Conservation (phyloP, 2,888 invertebrate species). For the Chaetogeoica ovagalla region DNA sequence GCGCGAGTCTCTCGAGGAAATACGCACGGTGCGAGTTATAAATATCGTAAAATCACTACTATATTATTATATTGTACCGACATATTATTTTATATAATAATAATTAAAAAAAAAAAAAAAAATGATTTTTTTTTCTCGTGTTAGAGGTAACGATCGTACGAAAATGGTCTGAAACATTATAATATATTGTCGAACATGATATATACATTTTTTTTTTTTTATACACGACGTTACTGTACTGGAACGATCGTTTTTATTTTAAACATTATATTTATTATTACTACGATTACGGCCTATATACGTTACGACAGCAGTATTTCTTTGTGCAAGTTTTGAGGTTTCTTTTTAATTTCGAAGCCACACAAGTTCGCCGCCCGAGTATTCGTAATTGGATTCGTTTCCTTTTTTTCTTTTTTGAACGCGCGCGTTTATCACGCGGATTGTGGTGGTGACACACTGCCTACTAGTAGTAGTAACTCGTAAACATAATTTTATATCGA, state of each 20-base stretch:
- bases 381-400: conserved; percentile 11
- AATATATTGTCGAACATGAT: not conserved
- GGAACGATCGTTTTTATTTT: not conserved
- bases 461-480: not conserved
- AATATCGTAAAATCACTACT: not conserved
- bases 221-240: not conserved
- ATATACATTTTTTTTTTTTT: not conserved
- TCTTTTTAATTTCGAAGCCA: conserved; percentile 47
- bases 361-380: not conserved
- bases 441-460: not conserved
- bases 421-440: not conserved
- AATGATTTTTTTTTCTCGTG: not conserved
- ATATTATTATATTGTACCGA: not conserved
- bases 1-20: not conserved
- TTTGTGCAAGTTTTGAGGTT: conserved; percentile 18
- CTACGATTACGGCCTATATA: not conserved
- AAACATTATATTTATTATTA: not conserved
- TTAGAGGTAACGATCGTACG: not conserved
- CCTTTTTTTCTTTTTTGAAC: conserved; percentile 2
- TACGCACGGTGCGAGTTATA: not conserved
- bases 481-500: not conserved
- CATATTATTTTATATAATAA: not conserved
- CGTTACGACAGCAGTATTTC: not conserved
- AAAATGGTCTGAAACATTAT: not conserved
- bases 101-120: conserved; percentile 18